Evolutionary conservation across 2,113 vertebrate genomes (phyloP).

Genomic region (Nothoprocta perdicaria): DNA sequence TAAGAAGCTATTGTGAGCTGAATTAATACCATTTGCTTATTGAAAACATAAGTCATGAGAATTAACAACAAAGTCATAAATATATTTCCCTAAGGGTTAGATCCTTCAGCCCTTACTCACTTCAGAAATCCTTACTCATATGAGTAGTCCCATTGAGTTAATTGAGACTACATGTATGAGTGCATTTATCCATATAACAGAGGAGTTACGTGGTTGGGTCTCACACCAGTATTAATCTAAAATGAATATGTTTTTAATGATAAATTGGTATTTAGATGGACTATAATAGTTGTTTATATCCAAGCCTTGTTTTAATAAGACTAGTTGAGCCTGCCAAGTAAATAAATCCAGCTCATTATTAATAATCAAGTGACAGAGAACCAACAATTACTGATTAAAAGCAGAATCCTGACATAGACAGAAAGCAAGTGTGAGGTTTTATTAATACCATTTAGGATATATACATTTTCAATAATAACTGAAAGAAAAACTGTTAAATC

Average conservation of each 20-base stretch:
- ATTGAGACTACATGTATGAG: slow-evolving; percentile 43
- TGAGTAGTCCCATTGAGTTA: slow-evolving; percentile 37
- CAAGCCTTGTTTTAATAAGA: slow-evolving; percentile 62
- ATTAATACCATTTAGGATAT: neutral
- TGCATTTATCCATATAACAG: slow-evolving; percentile 16
- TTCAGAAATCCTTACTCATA: slow-evolving; percentile 18
- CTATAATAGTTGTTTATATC: slow-evolving; percentile 26
- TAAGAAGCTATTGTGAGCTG: slow-evolving; percentile 71
- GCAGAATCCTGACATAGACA: neutral
- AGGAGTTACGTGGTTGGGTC: neutral
- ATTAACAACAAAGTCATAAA: slow-evolving; percentile 72
- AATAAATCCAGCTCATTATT: slow-evolving; percentile 46
- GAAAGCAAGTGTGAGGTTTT: slow-evolving; percentile 31
- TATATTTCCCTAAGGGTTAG: slow-evolving; percentile 49
- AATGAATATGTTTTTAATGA: slow-evolving; percentile 63
- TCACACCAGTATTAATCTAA: slow-evolving; percentile 34
- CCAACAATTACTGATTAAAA: slow-evolving; percentile 16
- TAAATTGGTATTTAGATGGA: slow-evolving; percentile 47
- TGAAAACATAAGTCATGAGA: slow-evolving; percentile 69
- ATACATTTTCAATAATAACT: neutral
- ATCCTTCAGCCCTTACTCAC: slow-evolving; percentile 47
- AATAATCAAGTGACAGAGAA: slow-evolving; percentile 44
- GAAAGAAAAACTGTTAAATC: neutral
- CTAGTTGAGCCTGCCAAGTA: slow-evolving; percentile 40
- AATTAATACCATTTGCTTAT: slow-evolving; percentile 75